Conservation (phyloP, 2,888 invertebrate species). For the Heliconius erato region DNA sequence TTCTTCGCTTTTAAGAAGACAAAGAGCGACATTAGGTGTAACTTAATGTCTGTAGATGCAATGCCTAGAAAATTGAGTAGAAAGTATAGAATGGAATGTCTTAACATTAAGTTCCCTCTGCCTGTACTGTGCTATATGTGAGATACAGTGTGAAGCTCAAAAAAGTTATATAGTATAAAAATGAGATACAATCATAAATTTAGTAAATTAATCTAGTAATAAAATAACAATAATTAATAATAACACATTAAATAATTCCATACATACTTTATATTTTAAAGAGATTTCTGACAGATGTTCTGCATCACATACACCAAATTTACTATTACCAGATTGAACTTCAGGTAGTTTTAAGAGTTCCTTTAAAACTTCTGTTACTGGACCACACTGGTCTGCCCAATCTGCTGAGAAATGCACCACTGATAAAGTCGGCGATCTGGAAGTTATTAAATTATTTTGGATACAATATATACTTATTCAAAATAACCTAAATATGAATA, state of each 20-base stretch:
- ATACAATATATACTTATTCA: background rate
- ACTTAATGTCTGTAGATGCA: no score
- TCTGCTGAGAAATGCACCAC: slow-evolving; percentile 96
- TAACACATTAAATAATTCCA: background rate
- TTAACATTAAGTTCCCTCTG: background rate
- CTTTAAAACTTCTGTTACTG: slow-evolving; percentile 93
- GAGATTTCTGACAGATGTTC: slow-evolving; percentile 95
- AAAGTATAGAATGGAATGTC: background rate
- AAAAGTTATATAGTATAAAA: slow-evolving; percentile 13
- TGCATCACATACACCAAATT: slow-evolving; percentile 92
- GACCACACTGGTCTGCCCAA: slow-evolving; percentile 96
- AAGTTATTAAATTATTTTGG: slow-evolving; percentile 50
- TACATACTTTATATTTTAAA: slow-evolving; percentile 89
- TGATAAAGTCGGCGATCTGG: slow-evolving; percentile 82
- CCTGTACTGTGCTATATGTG: background rate
- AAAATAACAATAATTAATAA: no score
- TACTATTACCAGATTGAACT: slow-evolving; percentile 83
- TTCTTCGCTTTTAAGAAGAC: no score
- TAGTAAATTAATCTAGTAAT: background rate
- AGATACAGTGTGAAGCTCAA: slow-evolving; percentile 23
- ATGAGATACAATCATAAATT: background rate
- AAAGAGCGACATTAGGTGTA: no score
- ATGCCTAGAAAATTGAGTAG: no score
- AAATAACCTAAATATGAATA: background rate
- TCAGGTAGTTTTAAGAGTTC: slow-evolving; percentile 89